Base-by-base conservation (phyloP, 2,113 vertebrate genomes). In the Tragelaphus imberbis region DNA sequence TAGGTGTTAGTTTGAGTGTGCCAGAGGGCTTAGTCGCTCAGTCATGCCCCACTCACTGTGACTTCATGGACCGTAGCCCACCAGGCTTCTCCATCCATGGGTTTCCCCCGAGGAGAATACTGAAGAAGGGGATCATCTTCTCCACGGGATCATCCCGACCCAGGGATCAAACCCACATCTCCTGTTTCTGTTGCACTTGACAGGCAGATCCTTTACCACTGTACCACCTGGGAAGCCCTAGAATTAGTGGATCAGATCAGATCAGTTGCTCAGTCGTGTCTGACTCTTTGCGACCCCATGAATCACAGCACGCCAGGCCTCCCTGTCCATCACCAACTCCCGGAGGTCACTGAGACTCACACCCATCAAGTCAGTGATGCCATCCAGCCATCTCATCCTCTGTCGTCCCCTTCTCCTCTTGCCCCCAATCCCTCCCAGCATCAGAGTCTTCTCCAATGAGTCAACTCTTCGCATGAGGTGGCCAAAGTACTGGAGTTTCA, bases 1-100 rank as follows among this genome's bases (percentile, higher is more conserved):
- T 2, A 6, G 16, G 13, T 11, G 12, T n/a, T 51, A 11, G 36
- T 40, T 81, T 16, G 1, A 77, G 36, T 4, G 23, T 6, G 68
- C 68, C n/a, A 1, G n/a, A 23, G n/a, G n/a, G n/a, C 17, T 5
- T 12, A 40, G 17, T 6, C 6, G 19, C 19, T 23, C 68, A 3
- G 19, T 40, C 4, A 0, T 23, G 68, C 19, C 23, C 40, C 11
- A 44, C 36, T 44, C 40, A 7, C 3, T 27, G 40, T 0, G 6
- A 7, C 36, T 44, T 17, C 71, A 44, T 27, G 40, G 71, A 44
- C 12, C 2, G 0, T 7, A 27, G 23, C 40, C 36, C 71, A 44
- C 71, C 71, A 77, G 71, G 71, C 36, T 40, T 71, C 36, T 44
- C 36, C 12, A 44, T 7, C 71, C 23, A 27, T 7, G 71, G 71